A percentile compares a stretch with the other conserved stretches of the same genome.
These are phyloP conservation scores for Zoanthus sociatus DNA, from an alignment of 92 coral and sea anemone genomes.

Conservation along the genomic window DNA sequence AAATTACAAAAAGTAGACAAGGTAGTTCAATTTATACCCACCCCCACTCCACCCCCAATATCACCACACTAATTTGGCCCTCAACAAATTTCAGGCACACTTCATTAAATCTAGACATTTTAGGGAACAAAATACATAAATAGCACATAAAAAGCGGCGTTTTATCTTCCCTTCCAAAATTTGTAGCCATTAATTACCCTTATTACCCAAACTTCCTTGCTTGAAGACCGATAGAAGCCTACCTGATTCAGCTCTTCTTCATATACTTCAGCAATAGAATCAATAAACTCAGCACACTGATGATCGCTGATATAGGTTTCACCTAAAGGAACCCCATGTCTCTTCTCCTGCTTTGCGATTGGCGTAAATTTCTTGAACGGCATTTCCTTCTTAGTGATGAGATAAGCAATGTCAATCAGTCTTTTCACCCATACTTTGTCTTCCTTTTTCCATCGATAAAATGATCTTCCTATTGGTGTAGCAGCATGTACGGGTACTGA, in stretches of 20 bases:
- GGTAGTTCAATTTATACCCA: slow-evolving; percentile 20
- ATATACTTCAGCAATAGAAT: slow-evolving; percentile 67
- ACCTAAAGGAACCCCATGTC: slow-evolving; percentile 69
- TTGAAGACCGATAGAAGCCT: slow-evolving; percentile 2
- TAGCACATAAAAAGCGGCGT: slow-evolving; percentile 25
- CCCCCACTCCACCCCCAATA: slow-evolving; percentile 18
- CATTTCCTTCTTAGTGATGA: slow-evolving; percentile 63
- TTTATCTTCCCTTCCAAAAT: slow-evolving; percentile 9
- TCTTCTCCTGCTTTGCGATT: slow-evolving; percentile 63
- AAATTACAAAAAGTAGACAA: slow-evolving; percentile 23
- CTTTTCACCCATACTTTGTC: slow-evolving; percentile 52
- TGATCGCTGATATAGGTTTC: slow-evolving; percentile 62
- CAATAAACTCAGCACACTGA: slow-evolving; percentile 70
- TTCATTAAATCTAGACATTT: too few species aligned
- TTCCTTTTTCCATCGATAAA: slow-evolving; percentile 36
- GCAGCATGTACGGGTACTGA: slow-evolving; percentile 61
- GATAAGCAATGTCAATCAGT: slow-evolving; percentile 55
- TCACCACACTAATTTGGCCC: slow-evolving; percentile 12
- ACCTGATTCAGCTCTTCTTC: slow-evolving; percentile 71
- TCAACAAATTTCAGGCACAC: too few species aligned
- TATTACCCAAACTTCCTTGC: neutral
- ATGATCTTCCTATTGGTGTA: slow-evolving; percentile 66
- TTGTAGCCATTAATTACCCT: slow-evolving; percentile 7
- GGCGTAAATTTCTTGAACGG: slow-evolving; percentile 63
- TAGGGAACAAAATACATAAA: neutral